Evolutionary conservation across 1,140 invertebrate genomes (phyloP), one percentile per base, ranked within the genome.

Genomic region (Contarinia nasturtii): DNA sequence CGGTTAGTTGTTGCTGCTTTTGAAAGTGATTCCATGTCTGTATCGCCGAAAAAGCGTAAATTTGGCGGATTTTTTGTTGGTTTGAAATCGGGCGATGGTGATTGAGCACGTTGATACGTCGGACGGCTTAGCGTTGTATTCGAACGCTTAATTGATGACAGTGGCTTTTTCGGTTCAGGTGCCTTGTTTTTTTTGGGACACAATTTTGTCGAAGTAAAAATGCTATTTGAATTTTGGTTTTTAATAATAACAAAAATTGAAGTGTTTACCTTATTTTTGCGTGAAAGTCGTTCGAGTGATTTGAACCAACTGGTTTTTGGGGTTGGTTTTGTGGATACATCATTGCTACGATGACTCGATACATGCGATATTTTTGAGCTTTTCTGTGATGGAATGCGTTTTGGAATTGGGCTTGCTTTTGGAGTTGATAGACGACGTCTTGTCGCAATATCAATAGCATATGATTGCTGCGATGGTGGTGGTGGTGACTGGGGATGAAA

Each of bases 1-100:
- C 54, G 51, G 57, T 70, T 54, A 53, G 54, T 52, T 41, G 57
- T 36, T 33, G 56, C 54, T 48, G 62, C 51, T 54, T 69, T 62
- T 47, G 55, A 52, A 17, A 63, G 48, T 4, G 79, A 81, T 54
- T 83, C 80, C 44, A 72, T 67, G 57, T 85, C 82, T 1, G 81
- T 84, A 58, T 86, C 82, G 1, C 82, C 82, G 59, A 84, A 85
- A 67, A 84, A 85, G 27, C 82, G 71, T 5, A 86, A 67, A 63
- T 75, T 83, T 57, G 48, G 65, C 61, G 33, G 56, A 56, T 51
- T 57, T 65, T 50, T 27, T 67, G 67, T 53, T 69, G 66, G 41
- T 63, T 65, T 4, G 50, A 51, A 2, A 63, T 64, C n/a, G 17
- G 27, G 27, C 27, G 19, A 22, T 3, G n/a, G 19, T 44, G 22